Conservation (phyloP, 2,888 invertebrate species). For the Pollenia amentaria region DNA sequence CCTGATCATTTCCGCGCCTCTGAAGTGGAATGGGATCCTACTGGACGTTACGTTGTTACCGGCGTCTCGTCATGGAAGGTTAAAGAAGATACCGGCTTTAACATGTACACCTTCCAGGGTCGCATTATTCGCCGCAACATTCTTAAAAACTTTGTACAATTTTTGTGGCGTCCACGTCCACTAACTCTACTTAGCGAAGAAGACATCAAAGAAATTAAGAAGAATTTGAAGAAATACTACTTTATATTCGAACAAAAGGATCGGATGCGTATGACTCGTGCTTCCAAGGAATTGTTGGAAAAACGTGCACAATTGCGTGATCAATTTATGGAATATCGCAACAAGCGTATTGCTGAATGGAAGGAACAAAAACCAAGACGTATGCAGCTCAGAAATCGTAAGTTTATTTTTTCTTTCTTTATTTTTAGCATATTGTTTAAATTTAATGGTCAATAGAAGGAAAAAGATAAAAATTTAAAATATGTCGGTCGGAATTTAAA, state of each 20-base stretch:
- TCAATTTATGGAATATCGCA: slow-evolving; percentile 93
- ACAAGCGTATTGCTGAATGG: slow-evolving; percentile 91
- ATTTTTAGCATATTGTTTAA: slow-evolving; percentile 13
- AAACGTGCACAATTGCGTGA: slow-evolving; percentile 95
- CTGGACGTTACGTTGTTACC: slow-evolving; percentile 98
- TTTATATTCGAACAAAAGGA: slow-evolving; percentile 98
- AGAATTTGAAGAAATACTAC: slow-evolving; percentile 98
- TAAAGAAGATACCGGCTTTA: slow-evolving; percentile 96
- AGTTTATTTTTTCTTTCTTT: slow-evolving; percentile 82
- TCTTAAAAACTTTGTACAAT: slow-evolving; percentile 96
- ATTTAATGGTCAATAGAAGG: neutral
- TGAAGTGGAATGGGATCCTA: slow-evolving; percentile 99
- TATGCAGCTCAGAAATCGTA: slow-evolving; percentile 94
- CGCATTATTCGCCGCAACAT: slow-evolving; percentile 90
- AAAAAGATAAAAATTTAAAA: too few species aligned
- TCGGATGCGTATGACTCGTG: slow-evolving; percentile 94
- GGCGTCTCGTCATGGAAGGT: slow-evolving; percentile 98
- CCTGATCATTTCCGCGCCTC: slow-evolving; percentile 97
- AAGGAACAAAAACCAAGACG: slow-evolving; percentile 91
- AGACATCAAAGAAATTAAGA: slow-evolving; percentile 97
- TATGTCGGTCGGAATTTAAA: too few species aligned
- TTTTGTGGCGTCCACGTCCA: slow-evolving; percentile 98
- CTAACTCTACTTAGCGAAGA: slow-evolving; percentile 92
- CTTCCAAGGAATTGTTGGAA: slow-evolving; percentile 97
- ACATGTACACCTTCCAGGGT: slow-evolving; percentile 99